Evolutionary conservation across 2,797 vertebrate genomes (phyloP).

Genomic region (Erpetoichthys calabaricus): DNA sequence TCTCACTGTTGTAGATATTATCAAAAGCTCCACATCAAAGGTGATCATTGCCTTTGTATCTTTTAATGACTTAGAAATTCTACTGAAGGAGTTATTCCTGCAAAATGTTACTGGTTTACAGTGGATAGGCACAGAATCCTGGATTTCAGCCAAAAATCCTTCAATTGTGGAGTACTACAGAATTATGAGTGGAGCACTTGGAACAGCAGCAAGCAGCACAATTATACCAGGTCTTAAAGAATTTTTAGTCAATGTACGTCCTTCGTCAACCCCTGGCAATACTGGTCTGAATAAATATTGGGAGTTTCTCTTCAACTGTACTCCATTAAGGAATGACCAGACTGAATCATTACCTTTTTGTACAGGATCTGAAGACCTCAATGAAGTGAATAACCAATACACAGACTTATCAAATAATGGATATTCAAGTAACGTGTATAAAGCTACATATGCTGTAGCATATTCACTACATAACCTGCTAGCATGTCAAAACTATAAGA

Average conservation of each 20-base stretch:
- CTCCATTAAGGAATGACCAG: conserved; percentile 8
- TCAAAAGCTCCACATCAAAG: conserved; percentile 14
- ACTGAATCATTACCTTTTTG: conserved; percentile 18
- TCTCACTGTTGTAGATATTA: conserved; percentile 8
- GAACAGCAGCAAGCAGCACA: conserved; percentile 47
- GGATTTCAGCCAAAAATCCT: conserved; percentile 42
- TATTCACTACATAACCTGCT: conserved; percentile 44
- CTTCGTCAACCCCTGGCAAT: conserved; percentile 39
- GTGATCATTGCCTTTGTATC: conserved; percentile 14
- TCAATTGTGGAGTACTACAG: conserved; percentile 28
- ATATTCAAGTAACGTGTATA: conserved; percentile 55
- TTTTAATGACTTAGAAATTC: conserved; percentile 13
- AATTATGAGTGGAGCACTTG: conserved; percentile 50
- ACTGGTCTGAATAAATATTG: conserved; percentile 49
- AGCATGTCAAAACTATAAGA: conserved; percentile 34
- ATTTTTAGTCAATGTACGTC: conserved; percentile 37
- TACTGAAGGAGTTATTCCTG: conserved; percentile 22
- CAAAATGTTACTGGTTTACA: conserved; percentile 43
- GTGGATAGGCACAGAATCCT: conserved; percentile 45
- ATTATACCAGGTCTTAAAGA: conserved; percentile 48
- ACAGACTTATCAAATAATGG: conserved; percentile 55
- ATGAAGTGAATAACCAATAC: conserved; percentile 36
- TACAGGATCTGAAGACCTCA: conserved; percentile 41
- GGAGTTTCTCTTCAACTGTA: conserved; percentile 48
- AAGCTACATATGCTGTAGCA: conserved; percentile 52